Base-by-base conservation (phyloP, 2,797 vertebrate genomes). In the Alosa sapidissima region DNA sequence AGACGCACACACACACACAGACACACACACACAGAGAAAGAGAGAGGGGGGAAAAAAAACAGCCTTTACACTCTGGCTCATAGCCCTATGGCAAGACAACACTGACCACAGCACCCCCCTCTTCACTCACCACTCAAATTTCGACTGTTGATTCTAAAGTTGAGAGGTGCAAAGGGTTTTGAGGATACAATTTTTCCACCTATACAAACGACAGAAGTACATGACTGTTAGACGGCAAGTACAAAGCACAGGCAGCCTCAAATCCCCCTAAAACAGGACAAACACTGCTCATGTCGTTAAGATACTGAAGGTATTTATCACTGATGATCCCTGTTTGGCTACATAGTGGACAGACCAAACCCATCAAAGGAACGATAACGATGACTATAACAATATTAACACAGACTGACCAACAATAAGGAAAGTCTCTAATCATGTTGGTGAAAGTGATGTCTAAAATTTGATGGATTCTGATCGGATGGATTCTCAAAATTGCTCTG, bases 111-210 rank as follows among this genome's bases (percentile, higher is more conserved):
- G 1, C 13, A 3, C 28, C 62, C 33, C 28, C 11, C 19, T 21
- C 4, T 1, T 83, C 36, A 92, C 97, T 95, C 96, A 99, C 98
- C 98, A 85, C 98, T 99, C 96, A 99, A 96, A 96, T 99, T 99
- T 94, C 98, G 95, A 94, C 98, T 99, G 95, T 99, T 99, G 93
- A 99, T 99, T 96, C 98, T 96, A 92, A 99, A 99, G 93, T 99
- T 99, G 81, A 99, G 96, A 94, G 98, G 98, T 94, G 98, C 98
- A 96, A 99, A 99, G 90, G 98, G 98, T 96, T 99, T 99, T 86
- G 98, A 99, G 91, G 98, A 99, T 88, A 99, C 98, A 85, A 99
- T 99, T 95, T 98, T 99, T 86, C 98, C 98, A 93, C 98, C 98
- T 99, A 88, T 83, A 87, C 28, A 82, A 24, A 1, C 84, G 9